Conservation (phyloP, 2,888 invertebrate genomes). For the Hyppa rectilinea region DNA sequence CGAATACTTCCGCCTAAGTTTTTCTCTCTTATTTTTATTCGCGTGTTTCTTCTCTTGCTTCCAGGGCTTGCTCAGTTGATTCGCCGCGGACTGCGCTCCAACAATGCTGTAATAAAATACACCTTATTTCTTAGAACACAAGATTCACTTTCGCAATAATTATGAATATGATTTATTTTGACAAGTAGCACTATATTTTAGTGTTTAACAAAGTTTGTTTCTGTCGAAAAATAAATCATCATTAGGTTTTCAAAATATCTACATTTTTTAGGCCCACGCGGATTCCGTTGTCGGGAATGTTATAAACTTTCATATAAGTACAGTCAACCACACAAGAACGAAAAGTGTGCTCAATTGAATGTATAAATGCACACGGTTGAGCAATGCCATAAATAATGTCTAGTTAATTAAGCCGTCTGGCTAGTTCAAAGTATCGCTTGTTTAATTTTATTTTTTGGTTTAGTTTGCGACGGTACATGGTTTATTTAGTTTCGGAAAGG, state of each 20-base stretch:
- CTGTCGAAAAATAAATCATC: slow-evolving; percentile 51
- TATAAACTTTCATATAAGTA: slow-evolving; percentile 33
- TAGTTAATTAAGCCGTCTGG: slow-evolving; percentile 57
- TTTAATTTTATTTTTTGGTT: slow-evolving; percentile 36
- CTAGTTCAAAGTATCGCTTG: slow-evolving; percentile 52
- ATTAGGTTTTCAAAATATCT: slow-evolving; percentile 45
- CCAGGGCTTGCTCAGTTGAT: slow-evolving; percentile 92
- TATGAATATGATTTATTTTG: slow-evolving; percentile 33
- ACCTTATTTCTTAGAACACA: slow-evolving; percentile 38
- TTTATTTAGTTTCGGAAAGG: slow-evolving; percentile 51
- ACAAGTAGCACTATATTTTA: slow-evolving; percentile 29
- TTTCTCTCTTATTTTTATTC: slow-evolving; percentile 97
- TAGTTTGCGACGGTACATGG: slow-evolving; percentile 42
- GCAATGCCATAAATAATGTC: slow-evolving; percentile 55
- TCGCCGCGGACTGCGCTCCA: slow-evolving; percentile 72
- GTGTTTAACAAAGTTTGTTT: slow-evolving; percentile 37
- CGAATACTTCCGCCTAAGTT: slow-evolving; percentile 95
- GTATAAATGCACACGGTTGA: slow-evolving; percentile 27
- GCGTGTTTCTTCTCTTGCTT: slow-evolving; percentile 96
- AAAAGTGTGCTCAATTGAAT: slow-evolving; percentile 19
- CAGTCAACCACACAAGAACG: slow-evolving; percentile 25
- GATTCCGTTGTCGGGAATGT: slow-evolving; percentile 20
- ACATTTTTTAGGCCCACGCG: slow-evolving; percentile 53
- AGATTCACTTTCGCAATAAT: slow-evolving; percentile 18
- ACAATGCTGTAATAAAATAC: slow-evolving; percentile 73